These are phyloP conservation scores for Osedax frankpressi DNA, from an alignment of 2,888 invertebrate genomes.

Conservation along the genomic window DNA sequence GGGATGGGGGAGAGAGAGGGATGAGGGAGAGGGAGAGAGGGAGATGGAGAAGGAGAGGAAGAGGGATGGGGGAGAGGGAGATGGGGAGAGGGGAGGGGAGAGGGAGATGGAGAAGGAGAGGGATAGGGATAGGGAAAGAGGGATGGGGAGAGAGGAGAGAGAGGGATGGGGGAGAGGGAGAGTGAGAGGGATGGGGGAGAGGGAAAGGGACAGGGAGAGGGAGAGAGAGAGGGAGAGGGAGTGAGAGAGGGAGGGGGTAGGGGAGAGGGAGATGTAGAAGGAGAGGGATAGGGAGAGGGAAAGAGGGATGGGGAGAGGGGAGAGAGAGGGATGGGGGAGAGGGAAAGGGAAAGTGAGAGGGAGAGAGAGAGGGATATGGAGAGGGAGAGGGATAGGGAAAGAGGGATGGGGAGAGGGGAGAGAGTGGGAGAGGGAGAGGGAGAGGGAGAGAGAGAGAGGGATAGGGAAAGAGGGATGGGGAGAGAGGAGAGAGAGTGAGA, in stretches of 20 bases:
- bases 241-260: no score
- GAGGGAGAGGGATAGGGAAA: background rate
- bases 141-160: no score
- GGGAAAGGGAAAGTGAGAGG: background rate
- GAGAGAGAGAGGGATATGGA: background rate
- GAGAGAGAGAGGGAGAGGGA: slow-evolving; percentile 4
- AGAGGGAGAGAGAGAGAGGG: background rate
- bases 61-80: background rate
- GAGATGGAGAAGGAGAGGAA: background rate
- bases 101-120: background rate
- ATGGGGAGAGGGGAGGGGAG: background rate
- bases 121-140: background rate
- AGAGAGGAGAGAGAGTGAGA: background rate
- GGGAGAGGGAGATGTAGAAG: no score
- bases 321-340: background rate
- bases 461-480: background rate
- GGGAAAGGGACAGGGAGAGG: background rate
- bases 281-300: background rate
- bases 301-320: background rate
- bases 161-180: no score
- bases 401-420: background rate
- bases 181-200: no score
- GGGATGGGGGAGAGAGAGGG: background rate
- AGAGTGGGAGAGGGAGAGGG: slow-evolving; percentile 2
- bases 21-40: background rate